Evolutionary conservation across 37 sponge, comb jelly and placozoan genomes (phyloP).

Genomic region (Cladorhizidae sp.): DNA sequence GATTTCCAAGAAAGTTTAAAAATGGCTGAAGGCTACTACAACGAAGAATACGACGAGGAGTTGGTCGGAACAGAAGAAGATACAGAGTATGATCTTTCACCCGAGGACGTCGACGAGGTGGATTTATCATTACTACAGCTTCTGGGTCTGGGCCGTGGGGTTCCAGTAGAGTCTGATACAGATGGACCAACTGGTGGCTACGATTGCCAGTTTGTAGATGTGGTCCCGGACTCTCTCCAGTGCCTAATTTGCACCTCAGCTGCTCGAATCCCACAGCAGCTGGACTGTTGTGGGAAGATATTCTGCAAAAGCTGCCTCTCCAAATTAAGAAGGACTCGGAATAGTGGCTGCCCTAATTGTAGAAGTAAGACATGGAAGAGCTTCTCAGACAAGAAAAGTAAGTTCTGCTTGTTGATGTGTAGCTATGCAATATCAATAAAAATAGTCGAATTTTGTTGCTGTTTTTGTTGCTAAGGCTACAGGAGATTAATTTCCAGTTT

Average conservation of each 20-base stretch:
- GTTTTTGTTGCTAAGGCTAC: no score
- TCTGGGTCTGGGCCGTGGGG: background rate
- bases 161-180: background rate
- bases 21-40: no score
- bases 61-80: no score
- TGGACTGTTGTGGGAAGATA: conserved; percentile 29
- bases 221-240: conserved; percentile 8
- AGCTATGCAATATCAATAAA: no score
- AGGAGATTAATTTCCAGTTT: no score
- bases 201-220: conserved; percentile 6
- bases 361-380: background rate
- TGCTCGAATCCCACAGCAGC: conserved; percentile 20
- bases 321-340: background rate
- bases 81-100: no score
- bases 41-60: no score
- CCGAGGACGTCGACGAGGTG: no score
- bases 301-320: conserved; percentile 16
- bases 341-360: conserved; percentile 15
- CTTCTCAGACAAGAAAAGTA: conserved; percentile 8
- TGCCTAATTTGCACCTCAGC: conserved; percentile 21
- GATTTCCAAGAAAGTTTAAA: no score
- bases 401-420: background rate
- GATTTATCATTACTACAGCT: no score
- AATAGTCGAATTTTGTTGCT: no score
- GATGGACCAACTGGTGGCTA: background rate